A percentile compares a stretch with the other conserved stretches of the same genome.
Conservation (phyloP, 2,797 vertebrate species). For the Coendou prehensilis region DNA sequence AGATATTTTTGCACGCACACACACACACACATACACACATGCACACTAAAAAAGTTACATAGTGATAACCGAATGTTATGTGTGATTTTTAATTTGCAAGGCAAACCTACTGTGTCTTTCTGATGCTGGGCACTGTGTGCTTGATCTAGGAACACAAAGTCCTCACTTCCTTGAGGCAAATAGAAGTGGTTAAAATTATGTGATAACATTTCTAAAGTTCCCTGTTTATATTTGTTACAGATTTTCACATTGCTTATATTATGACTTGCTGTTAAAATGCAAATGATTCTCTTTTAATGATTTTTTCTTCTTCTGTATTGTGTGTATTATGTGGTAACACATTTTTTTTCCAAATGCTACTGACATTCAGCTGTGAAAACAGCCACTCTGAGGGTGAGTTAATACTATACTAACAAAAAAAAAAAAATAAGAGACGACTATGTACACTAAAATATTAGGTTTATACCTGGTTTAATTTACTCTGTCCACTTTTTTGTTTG, state of each 20-base stretch:
- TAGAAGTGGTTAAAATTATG: background rate
- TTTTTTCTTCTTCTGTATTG: background rate
- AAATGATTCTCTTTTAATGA: background rate
- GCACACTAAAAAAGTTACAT: background rate
- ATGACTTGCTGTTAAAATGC: background rate
- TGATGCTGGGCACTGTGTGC: background rate
- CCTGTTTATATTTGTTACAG: background rate
- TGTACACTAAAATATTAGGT: background rate
- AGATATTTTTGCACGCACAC: background rate
- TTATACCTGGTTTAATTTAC: background rate
- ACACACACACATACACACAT: background rate
- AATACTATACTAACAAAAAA: background rate
- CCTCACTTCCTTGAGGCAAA: background rate
- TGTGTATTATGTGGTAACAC: background rate
- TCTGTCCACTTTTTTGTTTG: background rate
- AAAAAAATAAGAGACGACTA: background rate
- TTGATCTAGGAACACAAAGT: background rate
- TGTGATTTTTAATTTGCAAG: background rate
- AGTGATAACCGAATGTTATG: background rate
- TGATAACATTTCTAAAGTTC: background rate
- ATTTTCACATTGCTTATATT: background rate
- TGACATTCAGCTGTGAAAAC: constrained; percentile 13
- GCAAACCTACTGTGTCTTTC: background rate
- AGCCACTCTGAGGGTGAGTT: background rate
- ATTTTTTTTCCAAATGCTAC: constrained; percentile 21